phyloP scores from a whole-genome alignment of 1,140 invertebrate species.

The Goniozus legneri region DNA sequence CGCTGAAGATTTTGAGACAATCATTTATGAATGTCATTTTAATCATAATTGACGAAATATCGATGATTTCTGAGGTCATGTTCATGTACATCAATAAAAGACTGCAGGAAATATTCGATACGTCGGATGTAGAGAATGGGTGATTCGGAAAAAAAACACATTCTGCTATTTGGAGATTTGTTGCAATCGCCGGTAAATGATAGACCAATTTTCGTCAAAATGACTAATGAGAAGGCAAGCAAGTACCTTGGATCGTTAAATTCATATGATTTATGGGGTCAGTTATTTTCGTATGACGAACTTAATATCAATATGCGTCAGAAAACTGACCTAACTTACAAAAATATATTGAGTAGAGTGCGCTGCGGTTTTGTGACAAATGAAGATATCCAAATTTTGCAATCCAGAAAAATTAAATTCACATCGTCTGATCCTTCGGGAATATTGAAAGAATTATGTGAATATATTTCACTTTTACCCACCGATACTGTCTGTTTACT shows the following conservation, averaged over 20 bases:
- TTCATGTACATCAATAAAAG: no score
- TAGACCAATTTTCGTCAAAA: slow-evolving; percentile 17
- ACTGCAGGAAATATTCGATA: no score
- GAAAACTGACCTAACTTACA: slow-evolving; percentile 19
- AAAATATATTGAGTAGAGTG: slow-evolving; percentile 20
- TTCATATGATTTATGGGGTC: no score
- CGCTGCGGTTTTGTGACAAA: slow-evolving; percentile 25
- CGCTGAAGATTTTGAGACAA: no score
- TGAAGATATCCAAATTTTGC: slow-evolving; percentile 14
- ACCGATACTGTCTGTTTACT: slow-evolving; percentile 22
- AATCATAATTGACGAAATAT: slow-evolving; percentile 4
- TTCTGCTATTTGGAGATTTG: slow-evolving; percentile 29
- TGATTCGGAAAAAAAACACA: no score
- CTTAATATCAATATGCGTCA: slow-evolving; percentile 27
- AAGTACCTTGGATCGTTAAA: no score
- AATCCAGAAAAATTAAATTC: slow-evolving; percentile 16
- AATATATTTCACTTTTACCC: slow-evolving; percentile 15
- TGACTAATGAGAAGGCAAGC: slow-evolving; percentile 5
- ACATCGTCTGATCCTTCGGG: background rate
- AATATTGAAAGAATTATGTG: slow-evolving; percentile 20
- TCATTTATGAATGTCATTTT: no score
- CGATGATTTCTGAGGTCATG: no score
- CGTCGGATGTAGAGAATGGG: no score
- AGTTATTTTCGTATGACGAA: slow-evolving; percentile 32
- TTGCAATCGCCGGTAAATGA: slow-evolving; percentile 32